Conservation (phyloP, 2,797 vertebrate genomes). For the Chelonia mydas region DNA sequence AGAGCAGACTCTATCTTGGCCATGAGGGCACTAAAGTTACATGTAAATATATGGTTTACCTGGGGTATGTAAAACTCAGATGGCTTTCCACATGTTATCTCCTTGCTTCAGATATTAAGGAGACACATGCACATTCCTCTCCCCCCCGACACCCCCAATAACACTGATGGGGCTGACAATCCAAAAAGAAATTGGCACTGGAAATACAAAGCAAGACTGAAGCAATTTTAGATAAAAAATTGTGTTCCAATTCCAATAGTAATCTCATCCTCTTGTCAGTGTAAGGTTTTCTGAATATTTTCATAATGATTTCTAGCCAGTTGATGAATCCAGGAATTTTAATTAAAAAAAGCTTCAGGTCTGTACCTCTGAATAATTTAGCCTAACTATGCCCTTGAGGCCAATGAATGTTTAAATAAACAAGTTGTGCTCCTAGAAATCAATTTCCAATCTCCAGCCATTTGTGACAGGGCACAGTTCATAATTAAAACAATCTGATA, state of each 20-base stretch:
- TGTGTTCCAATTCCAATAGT: not conserved
- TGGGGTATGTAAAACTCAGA: not conserved
- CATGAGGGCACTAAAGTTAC: too few species aligned
- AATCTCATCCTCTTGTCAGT: not conserved
- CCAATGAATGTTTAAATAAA: slow-evolving; percentile 25
- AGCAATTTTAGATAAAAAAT: not conserved
- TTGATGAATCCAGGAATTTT: slow-evolving; percentile 32
- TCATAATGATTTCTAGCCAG: slow-evolving; percentile 36
- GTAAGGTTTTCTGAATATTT: slow-evolving; percentile 12
- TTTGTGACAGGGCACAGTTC: not conserved
- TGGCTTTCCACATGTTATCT: not conserved
- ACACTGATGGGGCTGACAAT: not conserved
- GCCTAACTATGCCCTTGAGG: not conserved
- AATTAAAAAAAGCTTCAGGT: slow-evolving; percentile 36
- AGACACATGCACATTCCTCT: not conserved
- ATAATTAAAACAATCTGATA: slow-evolving; percentile 3
- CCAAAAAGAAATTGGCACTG: not conserved
- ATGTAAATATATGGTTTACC: not conserved
- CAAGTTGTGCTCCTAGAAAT: not conserved
- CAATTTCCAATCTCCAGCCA: slow-evolving; percentile 27
- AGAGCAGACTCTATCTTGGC: too few species aligned
- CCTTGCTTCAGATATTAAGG: not conserved
- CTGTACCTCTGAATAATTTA: slow-evolving; percentile 43
- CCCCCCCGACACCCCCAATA: not conserved
- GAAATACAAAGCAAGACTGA: not conserved